phyloP scores from a whole-genome alignment of 2,113 vertebrate genomes.

The Psophia crepitans region DNA sequence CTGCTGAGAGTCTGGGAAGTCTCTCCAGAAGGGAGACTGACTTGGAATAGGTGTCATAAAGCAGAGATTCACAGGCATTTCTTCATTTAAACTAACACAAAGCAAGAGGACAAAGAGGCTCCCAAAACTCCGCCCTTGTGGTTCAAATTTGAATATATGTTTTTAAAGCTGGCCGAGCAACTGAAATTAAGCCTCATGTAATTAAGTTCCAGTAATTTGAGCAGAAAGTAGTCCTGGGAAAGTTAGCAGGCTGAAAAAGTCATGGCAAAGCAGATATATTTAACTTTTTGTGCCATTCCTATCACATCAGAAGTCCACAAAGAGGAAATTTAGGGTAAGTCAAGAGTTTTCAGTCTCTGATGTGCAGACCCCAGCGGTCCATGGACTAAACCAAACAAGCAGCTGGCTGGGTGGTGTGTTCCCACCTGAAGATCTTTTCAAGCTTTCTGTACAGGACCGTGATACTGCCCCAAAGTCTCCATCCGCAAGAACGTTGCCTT shows the following conservation, averaged over 20 bases:
- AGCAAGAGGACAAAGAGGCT: conserved; percentile 42
- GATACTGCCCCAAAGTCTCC: neutral
- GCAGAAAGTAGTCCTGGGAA: conserved; percentile 54
- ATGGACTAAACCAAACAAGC: neutral
- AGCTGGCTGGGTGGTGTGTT: neutral
- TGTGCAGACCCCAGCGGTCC: neutral
- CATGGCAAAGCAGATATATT: neutral
- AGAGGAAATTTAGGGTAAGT: neutral
- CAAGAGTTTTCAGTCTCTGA: conserved; percentile 6
- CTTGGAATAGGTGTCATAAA: neutral
- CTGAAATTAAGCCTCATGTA: conserved; percentile 37
- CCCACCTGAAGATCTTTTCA: conserved; percentile 29
- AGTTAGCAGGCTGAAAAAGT: conserved; percentile 17
- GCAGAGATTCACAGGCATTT: conserved; percentile 33
- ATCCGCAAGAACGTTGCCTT: neutral
- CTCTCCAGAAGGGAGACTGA: neutral
- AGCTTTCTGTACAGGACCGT: neutral
- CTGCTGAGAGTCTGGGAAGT: neutral
- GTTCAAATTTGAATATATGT: conserved; percentile 46
- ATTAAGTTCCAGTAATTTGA: conserved; percentile 49
- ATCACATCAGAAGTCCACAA: conserved; percentile 10
- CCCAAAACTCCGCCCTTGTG: conserved; percentile 40
- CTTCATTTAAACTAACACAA: conserved; percentile 25
- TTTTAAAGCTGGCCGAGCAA: conserved; percentile 34
- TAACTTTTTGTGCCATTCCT: neutral